Conservation (phyloP, 2,888 invertebrate species). For the Agrotis ipsilon region DNA sequence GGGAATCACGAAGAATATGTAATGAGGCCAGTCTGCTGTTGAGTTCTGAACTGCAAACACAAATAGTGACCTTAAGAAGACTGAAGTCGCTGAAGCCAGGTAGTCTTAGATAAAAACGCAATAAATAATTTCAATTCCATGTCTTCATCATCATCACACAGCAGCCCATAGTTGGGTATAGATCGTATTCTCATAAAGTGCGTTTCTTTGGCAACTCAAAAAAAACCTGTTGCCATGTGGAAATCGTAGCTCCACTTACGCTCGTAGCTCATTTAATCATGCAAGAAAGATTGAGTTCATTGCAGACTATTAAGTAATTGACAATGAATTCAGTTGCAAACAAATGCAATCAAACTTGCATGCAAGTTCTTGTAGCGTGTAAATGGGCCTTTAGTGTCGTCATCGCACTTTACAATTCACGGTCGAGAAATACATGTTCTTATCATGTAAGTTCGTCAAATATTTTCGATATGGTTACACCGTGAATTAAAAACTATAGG, state of each 20-base stretch:
- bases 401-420: neutral
- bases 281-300: too few relatives aligned
- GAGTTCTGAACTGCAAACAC: slow-evolving; percentile 82
- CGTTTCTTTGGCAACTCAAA: too few relatives aligned
- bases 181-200: too few relatives aligned
- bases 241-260: neutral
- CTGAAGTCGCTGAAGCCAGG: neutral
- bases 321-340: too few relatives aligned
- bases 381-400: too few relatives aligned
- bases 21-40: slow-evolving; percentile 84
- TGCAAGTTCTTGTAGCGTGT: too few relatives aligned
- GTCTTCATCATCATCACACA: too few relatives aligned
- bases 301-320: too few relatives aligned
- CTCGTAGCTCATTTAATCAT: too few relatives aligned
- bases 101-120: neutral
- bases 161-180: too few relatives aligned
- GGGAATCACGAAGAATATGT: slow-evolving; percentile 93
- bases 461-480: neutral
- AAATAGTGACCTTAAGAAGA: neutral
- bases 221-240: neutral
- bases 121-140: neutral
- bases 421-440: neutral
- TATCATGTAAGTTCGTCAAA: neutral
- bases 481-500: neutral
- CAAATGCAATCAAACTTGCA: too few relatives aligned